A percentile compares a stretch with the other conserved stretches of the same genome.
Conservation (phyloP, 2,888 invertebrate species). For the Drosophila kuntzei region DNA sequence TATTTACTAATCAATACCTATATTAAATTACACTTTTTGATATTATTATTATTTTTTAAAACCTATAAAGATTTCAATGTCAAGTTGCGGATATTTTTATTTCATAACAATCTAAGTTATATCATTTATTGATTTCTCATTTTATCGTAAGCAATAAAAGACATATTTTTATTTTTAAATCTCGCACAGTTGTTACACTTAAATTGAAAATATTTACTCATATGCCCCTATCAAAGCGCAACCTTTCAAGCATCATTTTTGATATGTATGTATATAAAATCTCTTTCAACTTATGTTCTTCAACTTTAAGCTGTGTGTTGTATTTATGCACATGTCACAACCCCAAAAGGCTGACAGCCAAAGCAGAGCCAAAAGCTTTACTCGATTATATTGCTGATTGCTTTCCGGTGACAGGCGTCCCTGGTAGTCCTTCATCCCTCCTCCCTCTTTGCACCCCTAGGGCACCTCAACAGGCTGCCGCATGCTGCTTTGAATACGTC, state of each 20-base stretch:
- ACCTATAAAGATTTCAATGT: not conserved
- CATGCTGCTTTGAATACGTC: conserved; percentile 57
- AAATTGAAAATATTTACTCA: conserved; percentile 4
- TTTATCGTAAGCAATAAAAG: not conserved
- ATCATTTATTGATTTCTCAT: not conserved
- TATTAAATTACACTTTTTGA: no score
- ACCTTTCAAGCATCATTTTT: conserved; percentile 6
- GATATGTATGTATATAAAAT: not conserved
- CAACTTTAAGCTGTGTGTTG: conserved; percentile 37
- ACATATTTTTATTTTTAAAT: not conserved
- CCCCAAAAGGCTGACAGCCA: conserved; percentile 43
- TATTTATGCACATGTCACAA: conserved; percentile 59
- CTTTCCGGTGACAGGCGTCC: conserved; percentile 73
- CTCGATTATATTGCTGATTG: conserved; percentile 79
- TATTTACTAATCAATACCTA: not conserved
- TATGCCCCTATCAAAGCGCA: conserved; percentile 2
- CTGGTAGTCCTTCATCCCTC: conserved; percentile 9
- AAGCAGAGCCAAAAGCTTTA: conserved; percentile 60
- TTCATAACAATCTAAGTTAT: not conserved
- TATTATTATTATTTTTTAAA: no score
- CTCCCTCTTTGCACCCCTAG: conserved; percentile 25
- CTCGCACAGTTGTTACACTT: not conserved
- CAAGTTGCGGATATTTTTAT: not conserved
- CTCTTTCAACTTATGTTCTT: conserved; percentile 14
- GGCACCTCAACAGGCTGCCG: conserved; percentile 62